A percentile compares a stretch with the other conserved stretches of the same genome.
Evolutionary conservation across 2,113 vertebrate species (phyloP).

Genomic region (Ictidomys tridecemlineatus): DNA sequence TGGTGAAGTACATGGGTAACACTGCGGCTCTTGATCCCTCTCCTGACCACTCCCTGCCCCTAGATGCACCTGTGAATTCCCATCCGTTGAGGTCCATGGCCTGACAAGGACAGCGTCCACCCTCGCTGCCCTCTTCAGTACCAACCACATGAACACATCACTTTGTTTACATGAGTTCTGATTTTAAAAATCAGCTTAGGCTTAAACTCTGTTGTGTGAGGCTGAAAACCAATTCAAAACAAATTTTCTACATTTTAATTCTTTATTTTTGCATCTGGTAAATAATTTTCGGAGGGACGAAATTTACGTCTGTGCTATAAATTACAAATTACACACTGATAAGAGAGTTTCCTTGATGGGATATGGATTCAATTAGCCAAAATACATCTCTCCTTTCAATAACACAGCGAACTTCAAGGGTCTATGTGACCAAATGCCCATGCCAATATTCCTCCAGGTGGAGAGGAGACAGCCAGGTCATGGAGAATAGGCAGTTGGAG

Average conservation of each 20-base stretch:
- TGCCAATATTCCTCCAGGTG: neutral
- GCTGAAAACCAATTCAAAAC: neutral
- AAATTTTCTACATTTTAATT: neutral
- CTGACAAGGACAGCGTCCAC: neutral
- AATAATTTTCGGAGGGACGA: slow-evolving; percentile 51
- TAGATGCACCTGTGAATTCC: slow-evolving; percentile 6
- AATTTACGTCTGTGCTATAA: slow-evolving; percentile 76
- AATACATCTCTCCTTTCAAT: neutral
- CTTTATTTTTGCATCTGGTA: neutral
- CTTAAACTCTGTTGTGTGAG: neutral
- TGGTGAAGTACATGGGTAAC: slow-evolving; percentile 39
- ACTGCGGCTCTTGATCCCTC: neutral
- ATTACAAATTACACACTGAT: slow-evolving; percentile 82
- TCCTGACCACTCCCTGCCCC: neutral
- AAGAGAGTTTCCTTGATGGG: slow-evolving; percentile 70
- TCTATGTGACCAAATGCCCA: neutral
- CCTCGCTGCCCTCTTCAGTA: neutral
- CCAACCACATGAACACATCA: neutral
- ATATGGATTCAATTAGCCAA: slow-evolving; percentile 65
- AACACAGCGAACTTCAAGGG: neutral
- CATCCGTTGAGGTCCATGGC: neutral
- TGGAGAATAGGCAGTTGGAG: neutral
- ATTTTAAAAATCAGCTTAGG: slow-evolving; percentile 12
- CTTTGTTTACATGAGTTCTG: neutral
- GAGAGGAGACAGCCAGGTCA: neutral